Evolutionary conservation across 2,888 invertebrate species (phyloP).

Genomic region (Holacanthella duospinosa): DNA sequence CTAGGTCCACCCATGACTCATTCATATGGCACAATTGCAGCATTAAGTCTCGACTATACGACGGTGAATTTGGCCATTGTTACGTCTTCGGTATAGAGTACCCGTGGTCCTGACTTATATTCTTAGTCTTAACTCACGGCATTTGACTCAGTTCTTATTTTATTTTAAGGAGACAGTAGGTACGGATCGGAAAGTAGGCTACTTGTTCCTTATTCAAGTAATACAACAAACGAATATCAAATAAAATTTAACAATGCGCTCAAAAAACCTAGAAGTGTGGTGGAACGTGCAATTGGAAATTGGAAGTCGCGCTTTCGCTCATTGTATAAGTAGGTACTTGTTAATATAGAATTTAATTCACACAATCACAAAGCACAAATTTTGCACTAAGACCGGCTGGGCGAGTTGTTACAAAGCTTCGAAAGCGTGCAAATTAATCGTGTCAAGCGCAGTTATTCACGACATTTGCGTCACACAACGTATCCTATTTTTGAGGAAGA

Average conservation of each 20-base stretch:
- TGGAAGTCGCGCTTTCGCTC: background rate
- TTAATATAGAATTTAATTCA: no score
- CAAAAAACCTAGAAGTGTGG: background rate
- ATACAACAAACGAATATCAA: background rate
- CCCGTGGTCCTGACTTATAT: no score
- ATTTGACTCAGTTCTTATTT: no score
- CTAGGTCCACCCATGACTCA: constrained; percentile 10
- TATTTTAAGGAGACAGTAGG: background rate
- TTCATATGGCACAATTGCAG: constrained; percentile 8
- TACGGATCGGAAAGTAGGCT: background rate
- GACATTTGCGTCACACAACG: background rate
- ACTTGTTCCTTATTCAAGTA: background rate
- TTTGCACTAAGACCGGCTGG: background rate
- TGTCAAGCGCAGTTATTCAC: background rate
- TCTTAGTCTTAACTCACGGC: no score
- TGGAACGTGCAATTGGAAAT: background rate
- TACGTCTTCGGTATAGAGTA: background rate
- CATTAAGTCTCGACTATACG: background rate
- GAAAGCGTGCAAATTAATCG: background rate
- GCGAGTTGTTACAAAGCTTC: background rate
- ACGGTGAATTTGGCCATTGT: background rate
- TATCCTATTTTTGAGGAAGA: background rate
- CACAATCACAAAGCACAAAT: no score
- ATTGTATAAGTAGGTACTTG: background rate
- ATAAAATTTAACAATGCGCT: background rate